phyloP scores from a whole-genome alignment of 2,113 vertebrate genomes.

The Myiopsitta monachus region DNA sequence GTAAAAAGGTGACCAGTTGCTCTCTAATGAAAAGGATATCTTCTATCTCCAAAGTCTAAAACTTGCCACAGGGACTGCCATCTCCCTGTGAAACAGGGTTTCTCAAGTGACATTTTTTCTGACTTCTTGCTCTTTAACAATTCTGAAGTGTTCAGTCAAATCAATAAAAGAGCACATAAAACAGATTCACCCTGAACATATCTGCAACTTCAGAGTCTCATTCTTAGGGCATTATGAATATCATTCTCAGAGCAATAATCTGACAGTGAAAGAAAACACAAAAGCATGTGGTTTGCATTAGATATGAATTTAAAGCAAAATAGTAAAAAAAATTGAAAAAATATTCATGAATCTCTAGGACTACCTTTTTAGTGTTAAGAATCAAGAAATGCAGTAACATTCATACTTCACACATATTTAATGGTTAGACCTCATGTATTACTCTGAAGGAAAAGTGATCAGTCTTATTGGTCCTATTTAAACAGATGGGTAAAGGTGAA shows the following conservation, averaged over 20 bases:
- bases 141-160: background rate
- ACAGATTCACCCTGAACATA: background rate
- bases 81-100: conserved; percentile 31
- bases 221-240: background rate
- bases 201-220: background rate
- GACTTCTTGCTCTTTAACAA: conserved; percentile 21
- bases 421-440: background rate
- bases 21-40: conserved; percentile 61
- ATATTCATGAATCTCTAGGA: background rate
- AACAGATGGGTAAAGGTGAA: background rate
- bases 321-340: background rate
- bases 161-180: background rate
- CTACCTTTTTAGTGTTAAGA: background rate
- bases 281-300: background rate
- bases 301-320: background rate
- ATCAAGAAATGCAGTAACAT: background rate
- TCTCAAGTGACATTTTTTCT: conserved; percentile 6
- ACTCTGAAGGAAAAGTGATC: background rate
- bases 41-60: conserved; percentile 63
- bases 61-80: background rate
- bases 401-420: background rate
- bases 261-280: background rate
- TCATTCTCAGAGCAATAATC: background rate
- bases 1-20: conserved; percentile 58
- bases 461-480: background rate